Base-by-base conservation (phyloP, 2,797 vertebrate genomes). In the Scarus forsteni region DNA sequence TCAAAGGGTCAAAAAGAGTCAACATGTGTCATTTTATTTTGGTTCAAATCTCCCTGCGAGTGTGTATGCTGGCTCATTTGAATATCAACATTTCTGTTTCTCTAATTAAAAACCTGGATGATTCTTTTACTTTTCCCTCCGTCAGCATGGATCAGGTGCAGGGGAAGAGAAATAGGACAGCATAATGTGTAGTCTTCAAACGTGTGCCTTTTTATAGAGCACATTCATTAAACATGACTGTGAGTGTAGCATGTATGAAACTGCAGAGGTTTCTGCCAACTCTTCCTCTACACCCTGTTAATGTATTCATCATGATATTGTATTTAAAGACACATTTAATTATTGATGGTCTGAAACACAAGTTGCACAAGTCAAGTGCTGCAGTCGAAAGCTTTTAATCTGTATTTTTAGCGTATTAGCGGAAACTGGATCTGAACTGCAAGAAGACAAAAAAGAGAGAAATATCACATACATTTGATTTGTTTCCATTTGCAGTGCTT, bases 271-370 rank as follows among this genome's bases (percentile, higher is more conserved):
- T 81, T 86, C 74, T 82, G 68, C 68, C 63, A 79, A 80, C 77
- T 66, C 71, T 40, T 70, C 61, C 52, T 60, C 60, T 64, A 51
- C 64, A 60, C 55, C 35, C 42, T 73, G 69, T 55, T 74, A 66
- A 80, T 87, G 43, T 75, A 85, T 81, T 77, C 77, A 84, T 61
- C 50, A 75, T 79, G 63, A 62, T 58, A 67, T 86, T 66, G 27
- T 80, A 87, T 90, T 90, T 84, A 85, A 83, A 87, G 76, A 70
- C 83, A 61, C 51, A 11, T 16, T 90, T 34, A 42, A 88, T 90
- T 84, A 90, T 92, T 90, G 60, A 89, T 75, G 55, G 43, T 11
- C 10, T 16, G 14, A 57, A 71, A 60, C 50, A 77, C 19, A 15
- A 84, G 45, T 35, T 70, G 57, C 71, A 56, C 38, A 61, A 53